phyloP scores from a whole-genome alignment of 2,113 vertebrate species.

The Callaeas wilsoni region DNA sequence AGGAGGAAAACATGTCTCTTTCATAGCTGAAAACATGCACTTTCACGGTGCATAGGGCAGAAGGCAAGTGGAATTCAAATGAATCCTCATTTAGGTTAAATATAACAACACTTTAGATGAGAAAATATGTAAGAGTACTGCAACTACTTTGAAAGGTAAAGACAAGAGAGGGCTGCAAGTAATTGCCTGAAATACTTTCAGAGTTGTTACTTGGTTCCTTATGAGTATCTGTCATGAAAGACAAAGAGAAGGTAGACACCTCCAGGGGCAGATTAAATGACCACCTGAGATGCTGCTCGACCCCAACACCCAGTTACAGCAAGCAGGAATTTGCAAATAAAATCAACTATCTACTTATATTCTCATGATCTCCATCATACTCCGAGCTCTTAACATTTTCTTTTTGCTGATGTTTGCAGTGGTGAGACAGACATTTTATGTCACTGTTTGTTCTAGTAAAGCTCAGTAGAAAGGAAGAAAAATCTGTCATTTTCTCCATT shows the following conservation, averaged over 20 bases:
- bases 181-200: neutral
- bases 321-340: neutral
- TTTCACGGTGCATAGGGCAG: neutral
- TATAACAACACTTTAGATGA: neutral
- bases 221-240: neutral
- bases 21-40: too few relatives aligned
- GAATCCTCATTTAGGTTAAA: neutral
- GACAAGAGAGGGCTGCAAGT: neutral
- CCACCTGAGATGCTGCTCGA: neutral
- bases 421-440: neutral
- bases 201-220: neutral
- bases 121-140: neutral
- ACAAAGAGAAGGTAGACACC: neutral
- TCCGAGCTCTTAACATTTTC: neutral
- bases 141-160: neutral
- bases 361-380: neutral
- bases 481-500: neutral
- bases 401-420: neutral
- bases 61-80: neutral
- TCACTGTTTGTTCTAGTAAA: neutral
- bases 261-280: neutral
- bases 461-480: neutral
- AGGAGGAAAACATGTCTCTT: neutral
- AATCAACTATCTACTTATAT: neutral
- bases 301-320: neutral